Base-by-base conservation (phyloP, 2,797 vertebrate species). In the Heterohyrax brucei region DNA sequence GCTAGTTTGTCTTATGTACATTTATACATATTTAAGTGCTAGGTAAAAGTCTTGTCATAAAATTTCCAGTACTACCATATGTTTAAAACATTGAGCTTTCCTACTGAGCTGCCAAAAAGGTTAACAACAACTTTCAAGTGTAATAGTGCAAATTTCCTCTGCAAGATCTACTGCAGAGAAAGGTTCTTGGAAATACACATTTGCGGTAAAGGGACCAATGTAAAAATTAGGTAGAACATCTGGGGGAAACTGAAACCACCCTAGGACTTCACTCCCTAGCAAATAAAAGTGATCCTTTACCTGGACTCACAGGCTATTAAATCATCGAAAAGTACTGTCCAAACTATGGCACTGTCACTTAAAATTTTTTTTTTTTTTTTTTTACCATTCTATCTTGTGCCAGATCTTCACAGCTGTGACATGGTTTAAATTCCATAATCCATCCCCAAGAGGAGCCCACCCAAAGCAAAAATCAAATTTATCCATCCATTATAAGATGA, bases 391-490 rank as follows among this genome's bases (percentile, higher is more conserved):
- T 98, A 98, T 98, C 77, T 97, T 98, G 98, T 98, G 98, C 98
- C 98, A 98, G 98, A 98, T 99, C 99, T 99, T 99, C 99, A 99
- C 99, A 99, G 99, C 99, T 99, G 99, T 99, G 99, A 99, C 99
- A 99, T 98, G 98, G 98, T 98, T 98, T 98, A 98, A 98, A 99
- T 98, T 99, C 99, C 99, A 98, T 98, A 99, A 99, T 99, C 99
- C 98, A 98, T 98, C 98, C 98, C 99, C 97, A 98, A 98, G 98
- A 98, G 98, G 98, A 99, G 98, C 98, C 98, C 98, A 99, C 98
- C 99, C 98, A 99, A 99, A 99, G 99, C 98, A 98, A 98, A 99
- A 98, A 98, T 98, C 98, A 98, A 98, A 98, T 98, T 98, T 98
- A 98, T 98, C 98, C 98, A 98, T 98, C 98, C 98, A 98, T 98